phyloP scores from a whole-genome alignment of 2,113 vertebrate genomes.

The Dasyornis broadbenti region DNA sequence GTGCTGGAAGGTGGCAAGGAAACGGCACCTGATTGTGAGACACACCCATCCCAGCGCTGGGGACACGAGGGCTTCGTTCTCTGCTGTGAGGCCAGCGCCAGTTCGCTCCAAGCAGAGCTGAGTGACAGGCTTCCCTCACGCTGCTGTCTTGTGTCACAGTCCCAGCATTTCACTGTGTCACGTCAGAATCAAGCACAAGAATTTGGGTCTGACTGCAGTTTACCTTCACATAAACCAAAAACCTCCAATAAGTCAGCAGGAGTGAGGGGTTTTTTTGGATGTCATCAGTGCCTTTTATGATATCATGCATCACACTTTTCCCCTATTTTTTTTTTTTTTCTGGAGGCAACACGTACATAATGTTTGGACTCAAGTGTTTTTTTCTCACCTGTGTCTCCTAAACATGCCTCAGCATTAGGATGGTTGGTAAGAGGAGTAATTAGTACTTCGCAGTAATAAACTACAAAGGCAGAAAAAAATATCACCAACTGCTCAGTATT shows the following conservation, averaged over 20 bases:
- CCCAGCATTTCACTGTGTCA: background rate
- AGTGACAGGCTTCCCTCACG: background rate
- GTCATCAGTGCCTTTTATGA: background rate
- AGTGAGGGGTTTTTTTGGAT: accelerated
- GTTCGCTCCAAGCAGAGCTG: background rate
- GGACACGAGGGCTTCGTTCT: background rate
- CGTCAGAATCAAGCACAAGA: background rate
- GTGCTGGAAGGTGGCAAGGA: background rate
- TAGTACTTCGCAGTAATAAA: background rate
- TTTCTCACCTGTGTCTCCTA: background rate
- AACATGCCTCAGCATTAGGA: background rate
- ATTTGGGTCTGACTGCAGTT: background rate
- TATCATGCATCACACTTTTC: background rate
- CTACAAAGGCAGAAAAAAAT: background rate
- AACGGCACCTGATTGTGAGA: too few relatives aligned
- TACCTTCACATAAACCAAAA: background rate
- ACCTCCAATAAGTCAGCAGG: background rate
- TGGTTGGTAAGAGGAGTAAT: background rate
- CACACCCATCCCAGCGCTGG: too few relatives aligned
- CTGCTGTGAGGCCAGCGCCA: background rate
- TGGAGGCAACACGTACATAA: background rate
- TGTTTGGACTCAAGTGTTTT: background rate
- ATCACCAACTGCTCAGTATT: background rate
- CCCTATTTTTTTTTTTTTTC: background rate
- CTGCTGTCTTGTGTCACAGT: background rate